Percentiles rank a stretch among this genome's conserved stretches.
Evolutionary conservation across 2,113 vertebrate species (phyloP).

Genomic region (Cichladusa arquata): DNA sequence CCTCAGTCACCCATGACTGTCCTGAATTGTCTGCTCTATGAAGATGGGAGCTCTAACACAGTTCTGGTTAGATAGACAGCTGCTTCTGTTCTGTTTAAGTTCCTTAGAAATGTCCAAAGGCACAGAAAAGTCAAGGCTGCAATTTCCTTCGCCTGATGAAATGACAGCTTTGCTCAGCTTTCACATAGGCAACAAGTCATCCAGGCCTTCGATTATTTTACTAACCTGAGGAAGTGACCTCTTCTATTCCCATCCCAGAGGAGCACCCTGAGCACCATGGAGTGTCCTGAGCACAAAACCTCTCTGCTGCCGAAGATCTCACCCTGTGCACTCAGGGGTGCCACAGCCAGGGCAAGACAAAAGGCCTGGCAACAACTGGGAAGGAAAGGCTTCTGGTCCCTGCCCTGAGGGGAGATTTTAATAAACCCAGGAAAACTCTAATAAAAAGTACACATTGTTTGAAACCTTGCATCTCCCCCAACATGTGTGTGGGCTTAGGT

Average conservation of each 20-base stretch:
- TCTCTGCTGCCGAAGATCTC: not conserved
- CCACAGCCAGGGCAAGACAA: not conserved
- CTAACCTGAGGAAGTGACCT: not conserved
- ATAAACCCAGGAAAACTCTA: not conserved
- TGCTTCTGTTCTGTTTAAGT: not conserved
- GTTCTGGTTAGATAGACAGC: not conserved
- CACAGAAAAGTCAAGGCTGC: not conserved
- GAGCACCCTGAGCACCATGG: not conserved
- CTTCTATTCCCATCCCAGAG: not conserved
- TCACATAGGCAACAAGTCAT: fast-evolving
- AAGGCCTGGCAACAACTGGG: not conserved
- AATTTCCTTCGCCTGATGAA: not conserved
- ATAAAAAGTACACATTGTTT: not conserved
- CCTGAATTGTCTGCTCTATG: not conserved
- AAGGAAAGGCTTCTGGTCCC: not conserved
- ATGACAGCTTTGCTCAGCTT: not conserved
- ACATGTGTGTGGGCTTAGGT: fast-evolving
- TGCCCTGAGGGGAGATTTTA: not conserved
- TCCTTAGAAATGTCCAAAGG: not conserved
- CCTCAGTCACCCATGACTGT: not conserved
- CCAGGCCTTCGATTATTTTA: not conserved
- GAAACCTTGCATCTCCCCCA: not conserved
- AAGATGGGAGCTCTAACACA: not conserved
- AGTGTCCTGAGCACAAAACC: not conserved
- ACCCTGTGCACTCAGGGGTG: not conserved